Conservation (phyloP, 2,113 vertebrate species). For the Melospiza melodia region DNA sequence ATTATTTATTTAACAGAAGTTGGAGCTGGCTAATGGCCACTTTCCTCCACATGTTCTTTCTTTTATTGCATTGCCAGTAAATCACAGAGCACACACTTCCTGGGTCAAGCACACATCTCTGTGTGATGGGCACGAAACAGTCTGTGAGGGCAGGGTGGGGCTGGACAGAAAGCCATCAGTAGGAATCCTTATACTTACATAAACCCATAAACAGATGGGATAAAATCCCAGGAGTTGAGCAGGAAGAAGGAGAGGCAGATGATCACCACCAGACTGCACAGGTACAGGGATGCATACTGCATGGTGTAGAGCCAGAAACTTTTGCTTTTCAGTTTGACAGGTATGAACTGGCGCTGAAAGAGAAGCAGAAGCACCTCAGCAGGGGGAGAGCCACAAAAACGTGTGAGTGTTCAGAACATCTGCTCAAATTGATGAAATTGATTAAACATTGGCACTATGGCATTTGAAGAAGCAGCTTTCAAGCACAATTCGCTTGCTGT, state of each 20-base stretch:
- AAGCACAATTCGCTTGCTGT: neutral
- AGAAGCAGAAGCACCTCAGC: neutral
- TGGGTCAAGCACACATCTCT: neutral
- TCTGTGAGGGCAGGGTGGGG: no score
- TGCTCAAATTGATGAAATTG: neutral
- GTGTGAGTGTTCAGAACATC: neutral
- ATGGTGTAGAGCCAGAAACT: conserved; percentile 89
- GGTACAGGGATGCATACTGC: conserved; percentile 88
- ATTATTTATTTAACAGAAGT: neutral
- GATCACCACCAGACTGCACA: conserved; percentile 88
- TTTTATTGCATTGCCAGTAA: neutral
- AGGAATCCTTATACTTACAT: conserved; percentile 83
- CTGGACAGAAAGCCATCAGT: neutral
- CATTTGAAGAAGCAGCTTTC: neutral
- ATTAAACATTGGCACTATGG: neutral
- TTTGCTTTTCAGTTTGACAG: conserved; percentile 81
- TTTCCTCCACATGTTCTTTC: neutral
- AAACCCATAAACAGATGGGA: conserved; percentile 95
- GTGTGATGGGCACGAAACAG: neutral
- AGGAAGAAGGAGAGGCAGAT: conserved; percentile 95
- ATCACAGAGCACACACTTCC: neutral
- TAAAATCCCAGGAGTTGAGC: conserved; percentile 95
- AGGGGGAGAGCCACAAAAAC: neutral
- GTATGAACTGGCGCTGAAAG: conserved; percentile 88
- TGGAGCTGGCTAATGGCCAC: neutral